These are phyloP conservation scores for Zootoca vivipara DNA, from an alignment of 2,113 vertebrate species.

Conservation along the genomic window DNA sequence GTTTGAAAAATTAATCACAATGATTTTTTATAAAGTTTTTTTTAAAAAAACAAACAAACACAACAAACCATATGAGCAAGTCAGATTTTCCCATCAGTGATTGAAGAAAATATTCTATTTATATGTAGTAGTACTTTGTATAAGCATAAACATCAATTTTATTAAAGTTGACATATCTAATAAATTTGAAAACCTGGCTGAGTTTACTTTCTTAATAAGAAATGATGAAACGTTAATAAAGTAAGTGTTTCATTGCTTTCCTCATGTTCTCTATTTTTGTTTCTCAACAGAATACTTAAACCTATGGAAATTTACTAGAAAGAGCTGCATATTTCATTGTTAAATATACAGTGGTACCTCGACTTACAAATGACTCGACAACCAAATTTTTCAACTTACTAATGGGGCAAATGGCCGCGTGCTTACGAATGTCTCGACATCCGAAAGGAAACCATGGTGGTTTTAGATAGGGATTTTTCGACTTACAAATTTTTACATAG, in stretches of 20 bases:
- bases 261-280: conserved; percentile 9
- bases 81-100: background rate
- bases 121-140: conserved; percentile 2
- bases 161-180: conserved; percentile 34
- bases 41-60: background rate
- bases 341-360: too few species aligned
- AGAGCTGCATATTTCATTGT: background rate
- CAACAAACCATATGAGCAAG: background rate
- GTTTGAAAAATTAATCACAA: background rate
- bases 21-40: background rate
- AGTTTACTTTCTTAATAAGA: conserved; percentile 2
- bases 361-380: too few species aligned
- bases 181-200: background rate
- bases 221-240: conserved; percentile 31
- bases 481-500: too few species aligned
- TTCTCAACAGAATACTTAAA: conserved; percentile 12
- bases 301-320: background rate
- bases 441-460: too few species aligned
- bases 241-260: background rate
- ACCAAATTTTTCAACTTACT: too few species aligned
- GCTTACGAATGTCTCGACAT: too few species aligned
- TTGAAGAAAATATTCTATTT: background rate
- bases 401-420: too few species aligned
- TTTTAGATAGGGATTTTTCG: too few species aligned
- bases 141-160: conserved; percentile 21